Base-by-base conservation (phyloP, 1,140 invertebrate genomes). In the Ceratosolen solmsi region DNA sequence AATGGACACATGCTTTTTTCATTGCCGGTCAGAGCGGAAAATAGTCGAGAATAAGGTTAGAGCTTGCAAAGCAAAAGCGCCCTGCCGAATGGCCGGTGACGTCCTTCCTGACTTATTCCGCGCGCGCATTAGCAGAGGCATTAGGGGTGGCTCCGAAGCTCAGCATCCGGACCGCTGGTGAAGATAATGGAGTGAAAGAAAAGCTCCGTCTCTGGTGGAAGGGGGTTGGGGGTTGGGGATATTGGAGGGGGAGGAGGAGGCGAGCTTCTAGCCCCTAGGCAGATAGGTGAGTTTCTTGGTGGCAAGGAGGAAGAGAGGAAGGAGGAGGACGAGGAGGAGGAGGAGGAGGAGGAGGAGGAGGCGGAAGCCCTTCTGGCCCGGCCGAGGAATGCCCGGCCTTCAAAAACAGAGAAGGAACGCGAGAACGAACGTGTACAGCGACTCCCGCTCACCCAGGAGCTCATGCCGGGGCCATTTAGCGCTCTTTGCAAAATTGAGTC, bases 401-500 rank as follows among this genome's bases (percentile, higher is more conserved):
- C 88, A 89, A 90, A 91, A 90, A 89, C 88, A 88, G 87, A 88
- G 87, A 86, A 86, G 86, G 85, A 86, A 87, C 85, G 84, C 85
- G 79, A 79, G 74, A 83, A 65, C 33, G 79, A 84, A 81, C 84
- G 80, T 74, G 68, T 22, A 13, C 36, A 25, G 49, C 13, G 13
- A 1, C 33, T 27, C n/a, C 22, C 25, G 7, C 8, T 20, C 4
- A 4, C 0, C 33, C 1, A 5, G 41, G 74, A 77, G 49, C 77
- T 82, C 81, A 79, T 82, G 74, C 81, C 75, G 33, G 46, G 82
- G 88, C 89, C 89, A 90, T 89, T 92, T 91, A 92, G 91, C 89
- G 90, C 88, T 91, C 90, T 89, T 90, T 86, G 87, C 89, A 87
- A 90, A 92, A 92, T 92, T 92, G 91, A 92, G 90, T 91, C 90